Percentiles rank a stretch among this genome's conserved stretches.
Conservation (phyloP, 2,113 vertebrate species). For the Indri indri region DNA sequence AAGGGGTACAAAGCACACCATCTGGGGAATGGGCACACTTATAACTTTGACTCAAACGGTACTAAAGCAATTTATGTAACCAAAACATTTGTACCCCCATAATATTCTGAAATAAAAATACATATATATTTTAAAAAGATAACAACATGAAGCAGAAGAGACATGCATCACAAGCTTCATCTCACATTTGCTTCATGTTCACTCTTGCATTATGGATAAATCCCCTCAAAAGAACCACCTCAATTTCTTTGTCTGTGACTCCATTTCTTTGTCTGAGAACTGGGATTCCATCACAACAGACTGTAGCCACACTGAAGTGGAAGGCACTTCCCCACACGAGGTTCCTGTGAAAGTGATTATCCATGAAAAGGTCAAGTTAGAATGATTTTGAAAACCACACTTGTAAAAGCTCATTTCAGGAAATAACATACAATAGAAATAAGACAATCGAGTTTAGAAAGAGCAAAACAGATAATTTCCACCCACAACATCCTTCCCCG, state of each 20-base stretch:
- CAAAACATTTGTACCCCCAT: too few relatives aligned
- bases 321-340: neutral
- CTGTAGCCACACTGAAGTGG: neutral
- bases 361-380: slow-evolving; percentile 37
- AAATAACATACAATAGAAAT: slow-evolving; percentile 44
- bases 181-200: neutral
- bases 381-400: slow-evolving; percentile 53
- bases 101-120: too few relatives aligned
- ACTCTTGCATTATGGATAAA: neutral
- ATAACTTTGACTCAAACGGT: too few relatives aligned
- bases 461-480: slow-evolving; percentile 57
- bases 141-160: neutral
- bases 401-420: slow-evolving; percentile 52
- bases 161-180: neutral
- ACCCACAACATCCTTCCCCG: slow-evolving; percentile 39
- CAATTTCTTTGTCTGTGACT: neutral
- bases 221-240: neutral
- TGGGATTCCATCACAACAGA: neutral
- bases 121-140: too few relatives aligned
- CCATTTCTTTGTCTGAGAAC: neutral
- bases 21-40: too few relatives aligned
- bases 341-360: neutral
- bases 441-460: slow-evolving; percentile 34
- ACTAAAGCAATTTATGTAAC: too few relatives aligned
- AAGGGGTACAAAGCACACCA: too few relatives aligned